Conservation (phyloP, 2,888 invertebrate genomes). For the Ischnura elegans region DNA sequence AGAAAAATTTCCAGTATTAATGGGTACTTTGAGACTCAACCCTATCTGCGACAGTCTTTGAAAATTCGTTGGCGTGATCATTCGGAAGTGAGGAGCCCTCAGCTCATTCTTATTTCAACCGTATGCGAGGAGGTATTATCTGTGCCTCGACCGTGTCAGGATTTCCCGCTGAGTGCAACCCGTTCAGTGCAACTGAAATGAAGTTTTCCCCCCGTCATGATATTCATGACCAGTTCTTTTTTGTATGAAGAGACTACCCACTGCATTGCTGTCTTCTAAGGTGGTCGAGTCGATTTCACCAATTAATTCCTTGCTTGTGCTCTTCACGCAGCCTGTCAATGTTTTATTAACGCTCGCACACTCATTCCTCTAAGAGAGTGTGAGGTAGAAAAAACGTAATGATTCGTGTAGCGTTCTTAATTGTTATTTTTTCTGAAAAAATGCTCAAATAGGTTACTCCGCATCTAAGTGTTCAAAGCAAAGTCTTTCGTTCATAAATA, state of each 20-base stretch:
- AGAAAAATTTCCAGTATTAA: too few species aligned
- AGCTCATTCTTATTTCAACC: background rate
- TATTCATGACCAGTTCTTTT: background rate
- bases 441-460: background rate
- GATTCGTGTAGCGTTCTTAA: background rate
- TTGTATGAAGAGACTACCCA: background rate
- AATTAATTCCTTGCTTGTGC: background rate
- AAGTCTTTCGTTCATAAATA: too few species aligned
- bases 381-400: conserved; percentile 3
- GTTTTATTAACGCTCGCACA: conserved; percentile 8
- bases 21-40: too few species aligned
- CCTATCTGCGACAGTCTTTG: too few species aligned
- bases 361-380: too few species aligned
- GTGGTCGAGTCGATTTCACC: background rate
- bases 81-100: background rate
- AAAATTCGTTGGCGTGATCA: too few species aligned
- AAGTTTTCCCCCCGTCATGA: background rate
- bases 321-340: background rate
- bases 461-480: background rate
- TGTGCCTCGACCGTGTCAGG: background rate
- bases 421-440: background rate
- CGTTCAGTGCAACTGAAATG: background rate
- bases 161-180: background rate
- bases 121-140: background rate
- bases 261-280: background rate